Base-by-base conservation (phyloP, 2,113 vertebrate species). In the Heterochromis multidens region DNA sequence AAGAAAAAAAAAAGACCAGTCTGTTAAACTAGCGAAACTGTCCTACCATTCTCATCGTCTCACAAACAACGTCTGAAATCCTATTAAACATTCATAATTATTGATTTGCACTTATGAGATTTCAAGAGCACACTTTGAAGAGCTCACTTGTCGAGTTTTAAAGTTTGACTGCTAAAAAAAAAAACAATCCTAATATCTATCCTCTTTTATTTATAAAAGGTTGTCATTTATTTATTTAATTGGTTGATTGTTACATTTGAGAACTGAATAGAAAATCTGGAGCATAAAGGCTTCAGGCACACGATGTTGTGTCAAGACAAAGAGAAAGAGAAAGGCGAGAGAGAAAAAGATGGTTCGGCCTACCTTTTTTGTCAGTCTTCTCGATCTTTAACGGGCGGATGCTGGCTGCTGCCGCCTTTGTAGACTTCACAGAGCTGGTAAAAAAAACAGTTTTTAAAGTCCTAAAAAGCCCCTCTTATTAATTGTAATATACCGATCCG, bases 341-440 rank as follows among this genome's bases (percentile, higher is more conserved):
- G 40, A 87, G 19, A 77, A 87, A 74, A 25, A 58, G 17, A 83
- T 7, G 70, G 49, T 76, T 87, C 25, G 86, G 65, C 86, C 63
- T 87, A 94, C 93, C 91, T 57, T 83, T 84, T 23, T 85, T 62
- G 86, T 90, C 79, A 46, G 72, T 40, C 33, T 43, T 56, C 11
- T 90, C 58, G 29, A 49, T 82, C 85, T 87, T 25, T 19, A 77
- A 81, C 80, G 35, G 82, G 58, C 85, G 83, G 88, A 89, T 89
- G 88, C 67, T 35, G 52, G 27, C 70, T 83, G 87, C 35, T 33
- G 58, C 35, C 59, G 61, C 82, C 49, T 82, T 62, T 60, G 74
- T 60, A 78, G 16, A 65, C 60, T 16, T 78, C n/a, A 57, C 31
- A 19, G 8, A 16, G 10, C 33, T 29, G 37, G 4, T 10, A 31